A percentile compares a stretch with the other conserved stretches of the same genome.
Conservation (phyloP, 2,888 invertebrate species). For the Cheilosia grossa region DNA sequence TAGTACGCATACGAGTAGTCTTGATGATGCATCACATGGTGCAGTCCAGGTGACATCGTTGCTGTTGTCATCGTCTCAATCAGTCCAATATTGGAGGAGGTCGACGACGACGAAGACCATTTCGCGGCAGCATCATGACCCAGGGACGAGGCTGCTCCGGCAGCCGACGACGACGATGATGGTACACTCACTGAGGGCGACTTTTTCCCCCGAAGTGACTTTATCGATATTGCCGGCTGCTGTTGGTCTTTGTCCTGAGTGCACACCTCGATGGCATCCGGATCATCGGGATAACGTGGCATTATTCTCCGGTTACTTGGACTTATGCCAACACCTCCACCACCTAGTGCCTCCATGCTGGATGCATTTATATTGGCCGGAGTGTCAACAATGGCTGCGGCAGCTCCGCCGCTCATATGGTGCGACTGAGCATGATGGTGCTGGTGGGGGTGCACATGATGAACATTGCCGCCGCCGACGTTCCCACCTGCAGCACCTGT, state of each 20-base stretch:
- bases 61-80: slow-evolving; percentile 68
- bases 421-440: slow-evolving; percentile 66
- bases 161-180: slow-evolving; percentile 45
- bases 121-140: slow-evolving; percentile 57
- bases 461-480: slow-evolving; percentile 40
- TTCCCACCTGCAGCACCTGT: slow-evolving; percentile 59
- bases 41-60: slow-evolving; percentile 60
- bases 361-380: slow-evolving; percentile 71
- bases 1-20: slow-evolving; percentile 94
- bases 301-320: slow-evolving; percentile 78
- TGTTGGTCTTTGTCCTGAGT: slow-evolving; percentile 79
- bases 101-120: slow-evolving; percentile 56
- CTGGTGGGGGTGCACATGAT: slow-evolving; percentile 72
- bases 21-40: slow-evolving; percentile 79
- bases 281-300: slow-evolving; percentile 81
- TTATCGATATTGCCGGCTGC: slow-evolving; percentile 75
- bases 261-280: slow-evolving; percentile 82
- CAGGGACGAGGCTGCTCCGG: slow-evolving; percentile 36
- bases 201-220: slow-evolving; percentile 73
- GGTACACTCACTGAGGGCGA: slow-evolving; percentile 58
- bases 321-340: slow-evolving; percentile 77
- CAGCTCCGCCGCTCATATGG: slow-evolving; percentile 54
- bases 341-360: slow-evolving; percentile 76
- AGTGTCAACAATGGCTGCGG: slow-evolving; percentile 45
- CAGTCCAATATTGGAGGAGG: slow-evolving; percentile 62